Conservation (phyloP, 53 echinoderm and acorn worm genomes). For the Zoroaster sp. region DNA sequence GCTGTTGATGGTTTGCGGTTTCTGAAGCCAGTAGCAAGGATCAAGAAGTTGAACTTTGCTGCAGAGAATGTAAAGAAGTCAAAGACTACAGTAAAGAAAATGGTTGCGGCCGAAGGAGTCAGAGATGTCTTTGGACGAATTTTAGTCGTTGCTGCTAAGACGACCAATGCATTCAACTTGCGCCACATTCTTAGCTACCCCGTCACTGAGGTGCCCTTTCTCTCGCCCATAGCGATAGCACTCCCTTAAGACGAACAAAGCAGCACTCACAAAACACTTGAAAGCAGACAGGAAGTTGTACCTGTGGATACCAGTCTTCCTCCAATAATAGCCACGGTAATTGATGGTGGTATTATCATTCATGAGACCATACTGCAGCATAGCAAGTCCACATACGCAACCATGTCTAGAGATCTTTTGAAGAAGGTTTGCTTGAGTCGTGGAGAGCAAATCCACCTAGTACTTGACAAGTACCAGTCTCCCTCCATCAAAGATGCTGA, state of each 20-base stretch:
- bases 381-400: slow-evolving; percentile 43
- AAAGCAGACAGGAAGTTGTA: not conserved
- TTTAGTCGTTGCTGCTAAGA: slow-evolving; percentile 12
- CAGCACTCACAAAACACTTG: not conserved
- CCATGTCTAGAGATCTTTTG: slow-evolving; percentile 44
- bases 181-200: slow-evolving; percentile 20
- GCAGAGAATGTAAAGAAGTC: slow-evolving; percentile 12
- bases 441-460: slow-evolving; percentile 14
- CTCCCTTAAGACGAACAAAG: not conserved
- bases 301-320: not conserved
- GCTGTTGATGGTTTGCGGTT: not conserved
- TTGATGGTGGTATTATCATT: slow-evolving; percentile 65
- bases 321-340: slow-evolving; percentile 37
- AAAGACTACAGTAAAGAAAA: slow-evolving; percentile 17
- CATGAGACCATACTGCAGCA: slow-evolving; percentile 42
- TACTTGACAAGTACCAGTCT: slow-evolving; percentile 53
- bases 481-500: slow-evolving; percentile 71
- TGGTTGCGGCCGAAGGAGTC: slow-evolving; percentile 20
- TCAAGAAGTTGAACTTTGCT: slow-evolving; percentile 5
- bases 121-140: slow-evolving; percentile 32
- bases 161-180: slow-evolving; percentile 33
- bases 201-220: slow-evolving; percentile 39
- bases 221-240: slow-evolving; percentile 13
- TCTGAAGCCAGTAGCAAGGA: slow-evolving; percentile 23
- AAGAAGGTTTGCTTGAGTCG: slow-evolving; percentile 14